Percentiles rank a stretch among this genome's conserved stretches.
phyloP scores from a whole-genome alignment of 2,113 vertebrate species.

The Ardeotis arabs region DNA sequence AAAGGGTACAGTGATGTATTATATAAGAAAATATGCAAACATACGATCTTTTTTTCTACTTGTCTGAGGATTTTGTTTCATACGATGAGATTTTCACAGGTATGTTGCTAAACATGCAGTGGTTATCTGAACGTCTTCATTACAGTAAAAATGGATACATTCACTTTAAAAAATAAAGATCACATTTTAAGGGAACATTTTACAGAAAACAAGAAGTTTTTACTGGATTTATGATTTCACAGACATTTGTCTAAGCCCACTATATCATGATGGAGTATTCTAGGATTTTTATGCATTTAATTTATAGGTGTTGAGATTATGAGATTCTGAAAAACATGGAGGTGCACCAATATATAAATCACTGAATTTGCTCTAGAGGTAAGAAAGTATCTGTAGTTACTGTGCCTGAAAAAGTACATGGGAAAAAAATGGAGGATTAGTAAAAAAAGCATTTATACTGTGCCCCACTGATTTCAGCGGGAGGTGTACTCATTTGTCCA shows the following conservation, averaged over 20 bases:
- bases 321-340: not conserved
- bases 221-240: not conserved
- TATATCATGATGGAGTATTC: not conserved
- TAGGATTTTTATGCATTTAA: not conserved
- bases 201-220: not conserved
- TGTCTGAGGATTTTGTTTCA: not conserved
- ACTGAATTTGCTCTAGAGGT: not conserved
- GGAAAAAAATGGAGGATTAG: not conserved
- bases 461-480: not conserved
- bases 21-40: not conserved
- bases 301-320: not conserved
- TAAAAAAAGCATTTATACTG: not conserved
- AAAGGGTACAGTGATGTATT: not conserved
- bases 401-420: not conserved
- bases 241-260: not conserved
- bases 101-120: not conserved
- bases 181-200: not conserved
- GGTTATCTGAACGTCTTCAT: not conserved
- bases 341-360: not conserved
- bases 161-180: not conserved
- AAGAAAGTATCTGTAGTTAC: not conserved
- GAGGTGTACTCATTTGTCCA: not conserved
- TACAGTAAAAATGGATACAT: not conserved
- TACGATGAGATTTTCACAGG: not conserved
- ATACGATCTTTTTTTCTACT: not conserved